A percentile compares a stretch with the other conserved stretches of the same genome.
Evolutionary conservation across 30 jellyfish, hydroid and myxozoan species (phyloP).

Genomic region (Aurelia sp.): DNA sequence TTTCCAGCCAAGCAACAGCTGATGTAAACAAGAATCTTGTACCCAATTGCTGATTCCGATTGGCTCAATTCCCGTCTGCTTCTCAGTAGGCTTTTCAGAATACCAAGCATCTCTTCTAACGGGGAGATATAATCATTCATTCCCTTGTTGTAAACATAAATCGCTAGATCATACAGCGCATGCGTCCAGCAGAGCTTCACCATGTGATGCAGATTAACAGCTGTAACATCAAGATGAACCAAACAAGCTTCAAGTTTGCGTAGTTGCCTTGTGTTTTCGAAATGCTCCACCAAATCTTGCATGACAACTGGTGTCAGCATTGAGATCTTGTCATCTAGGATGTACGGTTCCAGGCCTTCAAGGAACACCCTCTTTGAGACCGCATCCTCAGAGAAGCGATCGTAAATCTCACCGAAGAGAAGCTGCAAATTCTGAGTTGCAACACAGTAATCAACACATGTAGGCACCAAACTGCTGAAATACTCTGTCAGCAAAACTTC

Average conservation of each 20-base stretch:
- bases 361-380: slow-evolving; percentile 84
- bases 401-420: slow-evolving; percentile 90
- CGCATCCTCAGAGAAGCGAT: slow-evolving; percentile 89
- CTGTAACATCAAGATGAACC: slow-evolving; percentile 87
- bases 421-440: slow-evolving; percentile 73
- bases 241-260: slow-evolving; percentile 87
- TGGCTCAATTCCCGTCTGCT: slow-evolving; percentile 46
- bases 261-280: slow-evolving; percentile 83
- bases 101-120: slow-evolving; percentile 83
- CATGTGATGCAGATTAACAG: slow-evolving; percentile 92
- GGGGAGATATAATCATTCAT: slow-evolving; percentile 94
- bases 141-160: slow-evolving; percentile 95
- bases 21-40: slow-evolving; percentile 89
- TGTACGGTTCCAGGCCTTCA: slow-evolving; percentile 90
- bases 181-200: slow-evolving; percentile 99
- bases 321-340: slow-evolving; percentile 72
- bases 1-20: slow-evolving; percentile 98
- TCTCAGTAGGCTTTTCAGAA: slow-evolving; percentile 65
- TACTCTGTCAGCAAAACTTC: slow-evolving; percentile 69
- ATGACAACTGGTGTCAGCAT: slow-evolving; percentile 89
- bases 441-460: slow-evolving; percentile 85
- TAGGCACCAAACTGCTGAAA: slow-evolving; percentile 83
- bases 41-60: slow-evolving; percentile 78
- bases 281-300: slow-evolving; percentile 95
- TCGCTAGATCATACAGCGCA: slow-evolving; percentile 88